Conservation (phyloP, 2,888 invertebrate genomes). For the Tenthredo livida region DNA sequence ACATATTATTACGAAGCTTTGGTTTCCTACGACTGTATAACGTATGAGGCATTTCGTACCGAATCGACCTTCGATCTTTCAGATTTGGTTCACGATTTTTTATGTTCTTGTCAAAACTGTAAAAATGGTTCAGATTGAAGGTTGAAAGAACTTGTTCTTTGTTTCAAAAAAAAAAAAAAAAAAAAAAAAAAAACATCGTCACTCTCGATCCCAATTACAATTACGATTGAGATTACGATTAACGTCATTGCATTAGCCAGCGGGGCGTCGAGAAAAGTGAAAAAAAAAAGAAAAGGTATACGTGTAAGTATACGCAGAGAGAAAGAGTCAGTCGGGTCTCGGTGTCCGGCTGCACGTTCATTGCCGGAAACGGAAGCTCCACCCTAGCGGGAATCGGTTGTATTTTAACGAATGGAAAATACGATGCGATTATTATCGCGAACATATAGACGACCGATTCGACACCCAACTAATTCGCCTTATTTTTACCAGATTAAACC, state of each 20-base stretch:
- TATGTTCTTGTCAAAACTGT: too few species aligned
- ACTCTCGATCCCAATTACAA: neutral
- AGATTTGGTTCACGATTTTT: too few species aligned
- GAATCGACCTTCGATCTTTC: too few species aligned
- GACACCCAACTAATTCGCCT: neutral
- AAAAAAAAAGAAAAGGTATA: too few species aligned
- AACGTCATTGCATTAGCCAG: neutral
- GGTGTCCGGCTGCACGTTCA: constrained; percentile 69
- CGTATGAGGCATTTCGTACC: too few species aligned
- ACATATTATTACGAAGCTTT: constrained; percentile 4
- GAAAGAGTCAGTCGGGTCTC: neutral
- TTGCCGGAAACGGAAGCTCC: constrained; percentile 76
- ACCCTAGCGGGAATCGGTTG: constrained; percentile 64
- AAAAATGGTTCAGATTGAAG: too few species aligned
- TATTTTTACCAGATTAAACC: neutral
- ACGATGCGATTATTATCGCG: constrained; percentile 19
- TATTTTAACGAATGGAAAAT: neutral
- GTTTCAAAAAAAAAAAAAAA: neutral
- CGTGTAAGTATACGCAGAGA: too few species aligned
- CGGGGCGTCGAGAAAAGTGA: neutral
- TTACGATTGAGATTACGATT: constrained; percentile 32
- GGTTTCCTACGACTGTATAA: neutral
- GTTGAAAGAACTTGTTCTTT: too few species aligned
- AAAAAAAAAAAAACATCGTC: neutral
- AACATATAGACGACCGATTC: constrained; percentile 1